Percentiles rank a stretch among this genome's conserved stretches.
These are phyloP conservation scores for Eupithecia abbreviata DNA, from an alignment of 2,888 invertebrate species.

Conservation along the genomic window DNA sequence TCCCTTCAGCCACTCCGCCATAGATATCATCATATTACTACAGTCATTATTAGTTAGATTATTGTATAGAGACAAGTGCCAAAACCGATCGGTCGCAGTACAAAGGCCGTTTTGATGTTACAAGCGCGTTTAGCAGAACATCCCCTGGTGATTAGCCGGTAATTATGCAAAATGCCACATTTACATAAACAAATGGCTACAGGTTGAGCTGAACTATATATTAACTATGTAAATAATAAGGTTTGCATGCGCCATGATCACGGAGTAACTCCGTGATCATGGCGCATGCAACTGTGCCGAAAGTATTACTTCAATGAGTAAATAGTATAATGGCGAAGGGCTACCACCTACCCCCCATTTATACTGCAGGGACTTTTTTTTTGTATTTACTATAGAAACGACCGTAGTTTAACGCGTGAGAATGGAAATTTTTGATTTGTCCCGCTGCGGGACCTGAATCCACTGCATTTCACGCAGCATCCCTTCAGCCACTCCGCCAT, in stretches of 20 bases:
- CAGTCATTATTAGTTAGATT: not conserved
- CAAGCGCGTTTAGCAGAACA: constrained; percentile 24
- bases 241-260: not conserved
- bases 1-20: not conserved
- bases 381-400: too few relatives aligned
- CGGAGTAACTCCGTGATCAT: too few relatives aligned
- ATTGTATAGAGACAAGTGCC: not conserved
- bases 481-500: not conserved
- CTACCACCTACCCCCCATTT: too few relatives aligned
- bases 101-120: constrained; percentile 14
- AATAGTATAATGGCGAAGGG: too few relatives aligned
- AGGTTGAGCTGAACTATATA: constrained; percentile 31
- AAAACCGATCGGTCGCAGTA: constrained; percentile 15
- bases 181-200: constrained; percentile 50
- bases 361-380: too few relatives aligned
- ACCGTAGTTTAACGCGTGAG: too few relatives aligned
- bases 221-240: constrained; percentile 11
- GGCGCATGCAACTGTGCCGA: too few relatives aligned
- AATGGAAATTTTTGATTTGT: too few relatives aligned
- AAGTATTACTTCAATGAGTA: too few relatives aligned
- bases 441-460: not conserved
- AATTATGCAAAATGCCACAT: constrained; percentile 54
- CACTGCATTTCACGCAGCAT: not conserved
- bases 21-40: not conserved
- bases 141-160: constrained; percentile 52